Evolutionary conservation across 2,797 vertebrate species (phyloP).

Genomic region (Jordanella pulchra): DNA sequence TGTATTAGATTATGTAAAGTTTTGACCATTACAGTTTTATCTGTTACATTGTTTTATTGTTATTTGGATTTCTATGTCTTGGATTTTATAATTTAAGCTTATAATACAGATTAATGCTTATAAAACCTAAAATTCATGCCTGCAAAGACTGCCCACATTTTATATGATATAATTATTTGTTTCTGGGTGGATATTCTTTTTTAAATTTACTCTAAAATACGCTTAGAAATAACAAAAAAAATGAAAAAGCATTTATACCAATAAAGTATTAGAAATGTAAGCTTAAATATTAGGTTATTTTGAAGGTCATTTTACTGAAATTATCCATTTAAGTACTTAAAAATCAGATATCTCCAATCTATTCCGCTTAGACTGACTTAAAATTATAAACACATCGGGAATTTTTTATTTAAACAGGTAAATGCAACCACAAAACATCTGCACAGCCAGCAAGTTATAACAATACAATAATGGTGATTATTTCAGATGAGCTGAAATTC

Average conservation of each 20-base stretch:
- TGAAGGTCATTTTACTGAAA: not conserved
- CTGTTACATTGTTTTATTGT: not conserved
- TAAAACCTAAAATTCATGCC: not conserved
- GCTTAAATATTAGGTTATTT: no score
- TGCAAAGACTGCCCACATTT: not conserved
- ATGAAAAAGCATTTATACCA: not conserved
- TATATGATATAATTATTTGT: not conserved
- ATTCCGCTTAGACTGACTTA: no score
- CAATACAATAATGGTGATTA: not conserved
- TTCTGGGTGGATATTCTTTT: not conserved
- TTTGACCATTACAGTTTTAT: not conserved
- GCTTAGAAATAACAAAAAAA: not conserved
- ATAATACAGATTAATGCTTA: not conserved
- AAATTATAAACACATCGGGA: no score
- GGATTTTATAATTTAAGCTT: not conserved
- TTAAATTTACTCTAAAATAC: not conserved
- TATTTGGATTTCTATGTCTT: not conserved
- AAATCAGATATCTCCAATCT: not conserved
- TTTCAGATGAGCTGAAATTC: not conserved
- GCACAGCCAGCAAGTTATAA: not conserved
- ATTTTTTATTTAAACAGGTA: no score
- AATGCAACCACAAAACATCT: not conserved
- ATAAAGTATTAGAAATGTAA: not conserved
- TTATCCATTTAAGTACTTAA: not conserved
- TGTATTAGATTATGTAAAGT: not conserved